phyloP scores from a whole-genome alignment of 2,888 invertebrate species.

The Teleiodes luculella region DNA sequence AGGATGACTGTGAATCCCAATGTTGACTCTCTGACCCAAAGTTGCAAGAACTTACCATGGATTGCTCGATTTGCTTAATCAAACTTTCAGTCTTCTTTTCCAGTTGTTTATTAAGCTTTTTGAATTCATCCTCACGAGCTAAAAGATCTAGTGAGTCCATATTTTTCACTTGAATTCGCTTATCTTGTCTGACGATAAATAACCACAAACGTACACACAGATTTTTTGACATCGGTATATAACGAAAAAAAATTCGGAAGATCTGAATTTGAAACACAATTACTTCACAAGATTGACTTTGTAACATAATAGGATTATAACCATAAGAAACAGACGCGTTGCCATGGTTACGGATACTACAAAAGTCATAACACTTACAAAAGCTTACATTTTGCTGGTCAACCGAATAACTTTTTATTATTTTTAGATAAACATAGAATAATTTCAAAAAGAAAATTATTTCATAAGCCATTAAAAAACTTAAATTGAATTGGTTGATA shows the following conservation, averaged over 20 bases:
- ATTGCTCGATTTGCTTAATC: constrained; percentile 66
- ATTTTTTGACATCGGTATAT: neutral
- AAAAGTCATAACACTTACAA: neutral
- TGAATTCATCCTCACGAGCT: constrained; percentile 69
- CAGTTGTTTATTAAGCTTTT: constrained; percentile 64
- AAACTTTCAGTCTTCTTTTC: constrained; percentile 68
- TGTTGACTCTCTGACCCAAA: too few species aligned
- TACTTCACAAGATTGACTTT: too few species aligned
- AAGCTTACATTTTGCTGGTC: constrained; percentile 16
- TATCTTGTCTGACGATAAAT: too few species aligned
- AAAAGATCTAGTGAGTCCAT: constrained; percentile 64
- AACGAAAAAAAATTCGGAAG: too few species aligned
- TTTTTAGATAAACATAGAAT: neutral
- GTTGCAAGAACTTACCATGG: constrained; percentile 48
- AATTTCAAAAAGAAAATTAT: neutral
- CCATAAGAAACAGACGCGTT: constrained; percentile 40
- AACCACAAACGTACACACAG: neutral
- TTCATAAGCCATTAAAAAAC: neutral
- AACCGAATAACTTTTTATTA: constrained; percentile 21
- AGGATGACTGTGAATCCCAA: too few species aligned
- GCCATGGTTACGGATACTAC: constrained; percentile 40
- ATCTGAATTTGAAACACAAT: too few species aligned
- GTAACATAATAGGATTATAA: constrained; percentile 30
- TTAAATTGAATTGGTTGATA: neutral
- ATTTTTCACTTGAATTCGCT: neutral